These are phyloP conservation scores for Sciaenops ocellatus DNA, from an alignment of 2,797 vertebrate genomes.

Conservation along the genomic window DNA sequence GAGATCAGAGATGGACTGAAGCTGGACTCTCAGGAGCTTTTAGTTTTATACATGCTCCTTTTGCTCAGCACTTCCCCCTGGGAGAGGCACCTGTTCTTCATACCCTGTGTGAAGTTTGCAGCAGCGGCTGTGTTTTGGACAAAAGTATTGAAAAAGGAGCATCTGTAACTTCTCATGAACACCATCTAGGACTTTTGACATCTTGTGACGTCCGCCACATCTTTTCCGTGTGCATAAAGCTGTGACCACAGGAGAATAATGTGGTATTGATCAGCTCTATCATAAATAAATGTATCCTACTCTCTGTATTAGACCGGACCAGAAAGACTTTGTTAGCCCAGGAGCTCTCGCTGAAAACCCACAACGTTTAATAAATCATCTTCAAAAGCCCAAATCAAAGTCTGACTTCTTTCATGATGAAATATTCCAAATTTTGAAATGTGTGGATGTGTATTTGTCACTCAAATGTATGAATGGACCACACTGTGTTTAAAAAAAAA, in stretches of 20 bases:
- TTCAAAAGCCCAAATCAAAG: background rate
- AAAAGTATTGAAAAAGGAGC: background rate
- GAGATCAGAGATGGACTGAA: background rate
- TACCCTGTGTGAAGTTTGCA: background rate
- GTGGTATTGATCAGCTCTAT: background rate
- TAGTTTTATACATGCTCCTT: background rate
- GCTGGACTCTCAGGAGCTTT: background rate
- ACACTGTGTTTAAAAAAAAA: too few species aligned
- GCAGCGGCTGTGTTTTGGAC: background rate
- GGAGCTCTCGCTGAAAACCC: background rate
- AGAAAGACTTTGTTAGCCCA: background rate
- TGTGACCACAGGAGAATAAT: background rate
- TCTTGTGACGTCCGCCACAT: background rate
- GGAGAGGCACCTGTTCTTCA: background rate
- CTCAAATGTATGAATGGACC: background rate
- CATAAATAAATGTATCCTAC: background rate
- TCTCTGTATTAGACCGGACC: background rate
- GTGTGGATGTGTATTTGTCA: background rate
- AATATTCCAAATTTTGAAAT: background rate
- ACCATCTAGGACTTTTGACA: background rate
- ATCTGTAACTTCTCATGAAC: constrained; percentile 1
- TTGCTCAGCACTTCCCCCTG: background rate
- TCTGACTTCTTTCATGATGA: background rate
- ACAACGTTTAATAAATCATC: background rate
- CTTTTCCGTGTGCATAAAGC: background rate